Evolutionary conservation across 64 coral and sea anemone species (phyloP), one percentile per base, ranked within the genome.

Genomic region (Actinia equina): DNA sequence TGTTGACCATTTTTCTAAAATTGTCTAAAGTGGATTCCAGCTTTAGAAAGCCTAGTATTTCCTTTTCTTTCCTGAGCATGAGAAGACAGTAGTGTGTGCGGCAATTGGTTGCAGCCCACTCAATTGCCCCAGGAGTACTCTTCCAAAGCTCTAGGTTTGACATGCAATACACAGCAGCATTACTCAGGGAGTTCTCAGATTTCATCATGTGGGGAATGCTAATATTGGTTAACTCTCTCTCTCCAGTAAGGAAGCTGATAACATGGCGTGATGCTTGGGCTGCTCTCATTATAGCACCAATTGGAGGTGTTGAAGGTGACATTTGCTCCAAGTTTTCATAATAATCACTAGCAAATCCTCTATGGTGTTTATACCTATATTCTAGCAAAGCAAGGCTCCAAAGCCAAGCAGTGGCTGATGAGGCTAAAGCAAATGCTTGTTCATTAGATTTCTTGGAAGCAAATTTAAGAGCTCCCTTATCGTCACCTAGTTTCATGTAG

Each of bases 401-500:
- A 77, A 86, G 87, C 94, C 94, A 95, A 12, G 94, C 90, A 77
- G 83, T 80, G 63, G 52, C 63, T 10, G 94, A 89, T 17, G 94
- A 95, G 23, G 94, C 77, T 37, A 95, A 74, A 3, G 12, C 22
- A 81, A 95, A 95, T 77, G 90, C 94, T 87, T 95, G 83, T 63
- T 44, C 57, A 51, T 92, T 95, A 3, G 90, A 95, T 37, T 92
- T 88, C 58, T 95, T 92, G 55, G 80, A 55, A 19, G 94, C 94
- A 92, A 95, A 95, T 19, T 74, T 54, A 9, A 89, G 44, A 17
- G 94, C 94, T 79, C 90, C 94, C 61, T 87, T 89, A 55, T 95
- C 94, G 84, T 95, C 91, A 49, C 87, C 90, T 26, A 95, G 77
- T 53, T 95, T 95, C 90, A 95, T 89, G 79, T 92, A 95, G 22